A percentile compares a stretch with the other conserved stretches of the same genome.
Evolutionary conservation across 2,113 vertebrate genomes (phyloP).

Genomic region (Chascanopsetta lugubris): DNA sequence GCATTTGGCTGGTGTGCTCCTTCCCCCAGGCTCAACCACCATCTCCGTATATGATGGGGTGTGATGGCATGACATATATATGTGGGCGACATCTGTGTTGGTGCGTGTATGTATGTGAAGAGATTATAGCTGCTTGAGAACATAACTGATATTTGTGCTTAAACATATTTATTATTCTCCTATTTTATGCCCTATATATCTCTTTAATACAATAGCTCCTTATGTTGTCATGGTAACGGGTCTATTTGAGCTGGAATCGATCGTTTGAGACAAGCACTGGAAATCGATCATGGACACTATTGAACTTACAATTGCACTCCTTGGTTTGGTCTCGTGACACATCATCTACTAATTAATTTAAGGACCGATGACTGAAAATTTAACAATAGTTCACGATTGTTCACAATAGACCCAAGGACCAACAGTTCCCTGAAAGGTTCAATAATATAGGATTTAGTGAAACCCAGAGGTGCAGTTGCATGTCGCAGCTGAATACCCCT

Average conservation of each 20-base stretch:
- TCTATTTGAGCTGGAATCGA: neutral
- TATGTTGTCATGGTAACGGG: neutral
- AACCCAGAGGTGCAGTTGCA: too few relatives aligned
- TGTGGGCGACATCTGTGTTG: neutral
- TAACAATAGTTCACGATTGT: too few relatives aligned
- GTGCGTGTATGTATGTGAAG: constrained; percentile 8
- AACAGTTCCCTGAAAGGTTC: too few relatives aligned
- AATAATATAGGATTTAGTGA: too few relatives aligned
- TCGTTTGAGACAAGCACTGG: neutral
- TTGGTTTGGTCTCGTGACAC: too few relatives aligned
- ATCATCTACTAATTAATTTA: too few relatives aligned
- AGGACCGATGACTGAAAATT: too few relatives aligned
- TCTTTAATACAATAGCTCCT: neutral
- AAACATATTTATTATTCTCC: neutral
- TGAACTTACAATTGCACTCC: too few relatives aligned
- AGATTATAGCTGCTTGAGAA: neutral
- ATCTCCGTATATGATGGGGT: constrained; percentile 27
- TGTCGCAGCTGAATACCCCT: too few relatives aligned
- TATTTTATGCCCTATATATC: neutral
- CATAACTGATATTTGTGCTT: constrained; percentile 15
- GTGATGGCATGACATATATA: constrained; percentile 12
- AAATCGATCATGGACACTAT: too few relatives aligned
- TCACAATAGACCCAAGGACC: too few relatives aligned
- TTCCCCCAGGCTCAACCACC: constrained; percentile 23
- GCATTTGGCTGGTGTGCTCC: constrained; percentile 34